Evolutionary conservation across 2,797 vertebrate genomes (phyloP).

Genomic region (Argya squamiceps): DNA sequence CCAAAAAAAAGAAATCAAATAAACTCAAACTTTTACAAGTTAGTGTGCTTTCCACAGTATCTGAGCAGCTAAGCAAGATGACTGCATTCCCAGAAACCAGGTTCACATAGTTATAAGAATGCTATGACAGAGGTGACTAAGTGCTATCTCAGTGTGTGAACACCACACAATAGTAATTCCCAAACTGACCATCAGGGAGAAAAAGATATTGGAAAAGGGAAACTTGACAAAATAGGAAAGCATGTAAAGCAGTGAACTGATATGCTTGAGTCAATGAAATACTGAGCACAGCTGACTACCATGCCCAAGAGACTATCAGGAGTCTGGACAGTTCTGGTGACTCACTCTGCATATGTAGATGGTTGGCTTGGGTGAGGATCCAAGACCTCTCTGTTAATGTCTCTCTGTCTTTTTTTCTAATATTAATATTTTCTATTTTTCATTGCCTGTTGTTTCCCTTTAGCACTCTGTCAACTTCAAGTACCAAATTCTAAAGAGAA

Average conservation of each 20-base stretch:
- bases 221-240: constrained; percentile 14
- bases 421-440: background rate
- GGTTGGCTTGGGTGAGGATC: background rate
- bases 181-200: background rate
- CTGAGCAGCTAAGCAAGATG: background rate
- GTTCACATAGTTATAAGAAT: constrained; percentile 18
- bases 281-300: background rate
- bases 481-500: background rate
- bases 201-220: background rate
- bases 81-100: constrained; percentile 55
- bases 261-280: constrained; percentile 6
- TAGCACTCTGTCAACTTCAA: background rate
- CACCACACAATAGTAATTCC: background rate
- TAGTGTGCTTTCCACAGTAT: background rate
- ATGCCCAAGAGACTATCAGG: background rate
- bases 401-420: background rate
- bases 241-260: background rate
- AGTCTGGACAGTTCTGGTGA: constrained; percentile 29
- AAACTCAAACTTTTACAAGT: background rate
- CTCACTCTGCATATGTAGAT: background rate
- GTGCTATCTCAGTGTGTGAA: constrained; percentile 5
- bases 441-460: background rate
- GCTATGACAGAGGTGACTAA: constrained; percentile 45
- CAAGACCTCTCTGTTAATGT: background rate
- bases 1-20: background rate